Percentiles rank a stretch among this genome's conserved stretches.
Evolutionary conservation across 2,888 invertebrate species (phyloP).

Genomic region (Capitulum mitella): DNA sequence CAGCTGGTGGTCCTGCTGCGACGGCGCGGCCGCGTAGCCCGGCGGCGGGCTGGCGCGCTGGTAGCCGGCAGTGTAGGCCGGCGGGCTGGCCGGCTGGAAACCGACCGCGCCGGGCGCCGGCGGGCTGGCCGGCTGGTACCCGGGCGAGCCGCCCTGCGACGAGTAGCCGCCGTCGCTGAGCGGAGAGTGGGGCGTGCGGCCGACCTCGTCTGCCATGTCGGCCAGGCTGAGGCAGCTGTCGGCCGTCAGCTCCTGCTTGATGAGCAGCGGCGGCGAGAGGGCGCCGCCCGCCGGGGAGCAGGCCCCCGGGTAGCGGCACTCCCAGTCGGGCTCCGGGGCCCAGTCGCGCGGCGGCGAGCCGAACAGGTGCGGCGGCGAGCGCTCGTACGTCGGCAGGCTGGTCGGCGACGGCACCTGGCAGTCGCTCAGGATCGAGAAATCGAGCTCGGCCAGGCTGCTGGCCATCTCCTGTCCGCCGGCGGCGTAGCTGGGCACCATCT

Average conservation of each 20-base stretch:
- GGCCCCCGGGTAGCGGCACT: constrained; percentile 28
- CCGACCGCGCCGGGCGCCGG: neutral
- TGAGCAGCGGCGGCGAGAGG: constrained; percentile 32
- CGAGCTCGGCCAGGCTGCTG: constrained; percentile 57
- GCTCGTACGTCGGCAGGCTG: constrained; percentile 25
- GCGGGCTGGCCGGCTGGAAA: neutral
- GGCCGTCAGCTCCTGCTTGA: constrained; percentile 29
- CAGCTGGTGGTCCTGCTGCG: constrained; percentile 51
- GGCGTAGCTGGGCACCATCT: constrained; percentile 66
- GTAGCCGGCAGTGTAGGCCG: neutral
- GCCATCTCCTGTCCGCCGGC: constrained; percentile 65
- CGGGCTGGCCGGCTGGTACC: neutral
- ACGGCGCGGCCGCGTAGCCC: neutral
- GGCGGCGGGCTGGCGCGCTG: neutral
- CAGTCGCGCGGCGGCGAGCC: constrained; percentile 26
- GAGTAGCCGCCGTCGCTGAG: constrained; percentile 28
- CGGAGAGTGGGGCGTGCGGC: constrained; percentile 26
- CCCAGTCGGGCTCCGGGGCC: constrained; percentile 29
- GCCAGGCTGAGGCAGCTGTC: neutral
- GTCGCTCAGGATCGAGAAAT: constrained; percentile 59
- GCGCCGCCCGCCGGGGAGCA: constrained; percentile 27
- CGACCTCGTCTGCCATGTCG: neutral
- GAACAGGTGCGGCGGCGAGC: constrained; percentile 35
- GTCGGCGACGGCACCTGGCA: constrained; percentile 37
- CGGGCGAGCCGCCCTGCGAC: constrained; percentile 24